A percentile compares a stretch with the other conserved stretches of the same genome.
phyloP scores from a whole-genome alignment of 2,797 vertebrate species.

The Prionace glauca region DNA sequence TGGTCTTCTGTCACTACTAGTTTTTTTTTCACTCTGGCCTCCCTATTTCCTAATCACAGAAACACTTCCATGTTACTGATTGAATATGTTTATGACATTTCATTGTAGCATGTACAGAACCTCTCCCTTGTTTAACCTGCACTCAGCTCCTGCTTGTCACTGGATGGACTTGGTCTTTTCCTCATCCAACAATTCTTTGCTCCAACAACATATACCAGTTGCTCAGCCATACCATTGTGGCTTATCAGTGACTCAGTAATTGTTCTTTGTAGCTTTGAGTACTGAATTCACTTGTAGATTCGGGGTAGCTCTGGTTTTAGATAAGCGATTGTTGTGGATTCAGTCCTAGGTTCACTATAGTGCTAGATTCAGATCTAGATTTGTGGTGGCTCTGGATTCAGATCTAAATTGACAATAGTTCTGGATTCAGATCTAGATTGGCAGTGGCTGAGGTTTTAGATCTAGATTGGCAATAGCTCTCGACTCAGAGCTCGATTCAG shows the following conservation, averaged over 20 bases:
- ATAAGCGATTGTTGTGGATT: too few species aligned
- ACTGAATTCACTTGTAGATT: too few species aligned
- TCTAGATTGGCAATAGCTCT: not conserved
- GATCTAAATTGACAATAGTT: too few species aligned
- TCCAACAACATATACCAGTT: not conserved
- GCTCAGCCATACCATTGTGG: not conserved
- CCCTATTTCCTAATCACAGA: not conserved
- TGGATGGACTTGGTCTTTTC: not conserved
- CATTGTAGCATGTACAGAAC: not conserved
- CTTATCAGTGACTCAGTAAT: not conserved
- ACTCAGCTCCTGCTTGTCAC: not conserved
- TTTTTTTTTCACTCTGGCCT: not conserved
- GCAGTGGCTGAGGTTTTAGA: too few species aligned
- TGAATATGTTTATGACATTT: not conserved
- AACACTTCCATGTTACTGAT: not conserved
- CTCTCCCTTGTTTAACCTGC: not conserved
- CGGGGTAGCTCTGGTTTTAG: too few species aligned
- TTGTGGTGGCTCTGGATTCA: too few species aligned
- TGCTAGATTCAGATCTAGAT: too few species aligned
- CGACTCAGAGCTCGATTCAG: not conserved
- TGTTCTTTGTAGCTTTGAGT: too few species aligned
- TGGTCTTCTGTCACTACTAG: not conserved
- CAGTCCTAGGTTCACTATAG: too few species aligned
- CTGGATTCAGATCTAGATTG: too few species aligned
- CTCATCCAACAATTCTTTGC: not conserved